Evolutionary conservation across 2,113 vertebrate species (phyloP).

Genomic region (Aplodontia rufa): DNA sequence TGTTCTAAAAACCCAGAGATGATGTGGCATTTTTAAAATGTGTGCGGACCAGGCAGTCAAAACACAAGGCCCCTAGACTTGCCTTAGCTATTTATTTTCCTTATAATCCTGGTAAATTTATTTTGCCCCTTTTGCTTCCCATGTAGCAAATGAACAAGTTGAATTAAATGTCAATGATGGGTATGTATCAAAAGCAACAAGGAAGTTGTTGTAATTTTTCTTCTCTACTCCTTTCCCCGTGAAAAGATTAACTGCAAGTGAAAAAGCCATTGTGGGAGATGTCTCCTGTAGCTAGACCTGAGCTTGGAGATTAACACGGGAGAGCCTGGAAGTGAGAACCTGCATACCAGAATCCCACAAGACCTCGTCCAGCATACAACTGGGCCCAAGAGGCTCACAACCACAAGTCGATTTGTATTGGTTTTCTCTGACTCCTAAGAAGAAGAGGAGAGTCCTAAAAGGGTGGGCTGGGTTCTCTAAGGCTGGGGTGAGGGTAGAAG

Average conservation of each 20-base stretch:
- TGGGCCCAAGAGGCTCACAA: background rate
- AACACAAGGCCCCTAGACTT: background rate
- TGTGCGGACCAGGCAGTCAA: background rate
- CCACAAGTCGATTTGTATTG: accelerated
- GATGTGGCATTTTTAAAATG: slow-evolving; percentile 30
- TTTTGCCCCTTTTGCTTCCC: background rate
- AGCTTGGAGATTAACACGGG: background rate
- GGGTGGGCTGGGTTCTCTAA: background rate
- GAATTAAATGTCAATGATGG: background rate
- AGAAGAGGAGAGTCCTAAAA: background rate
- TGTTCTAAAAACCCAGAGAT: slow-evolving; percentile 30
- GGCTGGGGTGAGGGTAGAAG: background rate
- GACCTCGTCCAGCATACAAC: background rate
- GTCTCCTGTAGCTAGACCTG: background rate
- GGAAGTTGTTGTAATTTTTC: slow-evolving; percentile 9
- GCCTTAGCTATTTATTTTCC: background rate
- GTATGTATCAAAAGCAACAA: background rate
- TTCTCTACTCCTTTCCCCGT: background rate
- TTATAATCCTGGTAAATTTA: slow-evolving; percentile 17
- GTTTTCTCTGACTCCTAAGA: background rate
- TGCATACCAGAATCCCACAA: background rate
- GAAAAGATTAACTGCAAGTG: background rate
- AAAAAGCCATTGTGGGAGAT: background rate
- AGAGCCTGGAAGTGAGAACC: background rate
- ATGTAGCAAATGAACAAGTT: background rate